Base-by-base conservation (phyloP, 1,140 invertebrate species). In the Cherax destructor region DNA sequence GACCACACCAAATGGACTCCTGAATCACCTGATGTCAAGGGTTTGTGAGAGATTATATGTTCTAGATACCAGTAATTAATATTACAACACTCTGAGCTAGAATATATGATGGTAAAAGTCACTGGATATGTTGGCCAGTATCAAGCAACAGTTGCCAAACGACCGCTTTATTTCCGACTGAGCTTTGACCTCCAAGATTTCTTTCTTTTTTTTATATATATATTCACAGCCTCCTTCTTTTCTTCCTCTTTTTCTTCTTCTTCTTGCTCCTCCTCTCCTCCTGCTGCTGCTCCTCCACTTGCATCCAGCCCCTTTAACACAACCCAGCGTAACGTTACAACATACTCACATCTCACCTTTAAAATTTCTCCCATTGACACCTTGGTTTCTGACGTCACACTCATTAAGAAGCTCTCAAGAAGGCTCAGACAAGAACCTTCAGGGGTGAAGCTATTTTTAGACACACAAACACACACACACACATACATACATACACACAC, bases 331-430 rank as follows among this genome's bases (percentile, higher is more conserved):
- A n/a, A 30, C 56, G 18, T 21, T 13, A 56, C 49, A 30, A 21
- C 52, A 30, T 52, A n/a, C 79, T 81, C 79, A 30, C 24, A 81
- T n/a, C 24, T 81, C 79, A 81, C 50, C 79, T 81, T 81, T 81
- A 81, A 81, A 81, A 56, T 9, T n/a, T 50, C 10, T n/a, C 79
- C 56, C 24, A 56, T 81, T 56, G 50, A 56, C 49, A 56, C 79
- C 50, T 56, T 6, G 49, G 10, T 7, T 56, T 81, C n/a, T 81
- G 79, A 81, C 79, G 79, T 81, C 79, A 81, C 50, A 56, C 13
- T 81, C 79, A 81, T 81, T 81, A 81, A 81, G 79, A 56, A 11
- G 50, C 49, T 21, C 24, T 56, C 11, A n/a, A 81, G n/a, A 18
- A 24, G 7, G 7, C 77, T 56, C 11, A 2, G 30, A 41, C 30